phyloP scores from a whole-genome alignment of 2,888 invertebrate species.

The Pimpla rufipes region DNA sequence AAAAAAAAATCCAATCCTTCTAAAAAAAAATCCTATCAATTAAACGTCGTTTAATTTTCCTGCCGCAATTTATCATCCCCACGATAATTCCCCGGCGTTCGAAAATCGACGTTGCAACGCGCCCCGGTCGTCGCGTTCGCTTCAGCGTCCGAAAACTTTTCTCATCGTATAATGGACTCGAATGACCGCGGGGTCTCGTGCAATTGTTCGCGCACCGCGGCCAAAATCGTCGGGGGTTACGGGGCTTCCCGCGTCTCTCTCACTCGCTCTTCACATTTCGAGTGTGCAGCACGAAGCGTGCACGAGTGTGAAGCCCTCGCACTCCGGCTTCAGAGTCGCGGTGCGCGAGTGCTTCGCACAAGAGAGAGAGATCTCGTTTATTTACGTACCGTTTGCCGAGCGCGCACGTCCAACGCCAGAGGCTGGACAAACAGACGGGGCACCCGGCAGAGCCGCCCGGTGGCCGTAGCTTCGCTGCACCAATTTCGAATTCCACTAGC shows the following conservation, averaged over 20 bases:
- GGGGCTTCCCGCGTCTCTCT: background rate
- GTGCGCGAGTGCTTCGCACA: conserved; percentile 59
- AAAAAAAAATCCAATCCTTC: too few species aligned
- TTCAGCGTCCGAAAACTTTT: conserved; percentile 59
- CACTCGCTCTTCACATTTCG: conserved; percentile 19
- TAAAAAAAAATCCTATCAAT: too few species aligned
- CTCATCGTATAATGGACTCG: conserved; percentile 61
- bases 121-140: conserved; percentile 36
- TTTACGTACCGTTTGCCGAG: conserved; percentile 68
- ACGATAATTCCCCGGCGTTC: background rate
- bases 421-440: conserved; percentile 67
- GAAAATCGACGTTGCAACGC: conserved; percentile 5
- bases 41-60: too few species aligned
- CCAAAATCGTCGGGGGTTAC: conserved; percentile 27
- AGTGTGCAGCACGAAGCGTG: background rate
- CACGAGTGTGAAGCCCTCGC: conserved; percentile 61
- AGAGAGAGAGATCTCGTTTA: conserved; percentile 69
- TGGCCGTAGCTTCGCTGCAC: conserved; percentile 50
- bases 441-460: conserved; percentile 42
- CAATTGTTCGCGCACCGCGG: conserved; percentile 57
- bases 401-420: conserved; percentile 62
- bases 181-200: conserved; percentile 48
- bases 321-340: conserved; percentile 51
- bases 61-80: too few species aligned
- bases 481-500: conserved; percentile 64